Evolutionary conservation across 2,113 vertebrate species (phyloP).

Genomic region (Lontra canadensis): DNA sequence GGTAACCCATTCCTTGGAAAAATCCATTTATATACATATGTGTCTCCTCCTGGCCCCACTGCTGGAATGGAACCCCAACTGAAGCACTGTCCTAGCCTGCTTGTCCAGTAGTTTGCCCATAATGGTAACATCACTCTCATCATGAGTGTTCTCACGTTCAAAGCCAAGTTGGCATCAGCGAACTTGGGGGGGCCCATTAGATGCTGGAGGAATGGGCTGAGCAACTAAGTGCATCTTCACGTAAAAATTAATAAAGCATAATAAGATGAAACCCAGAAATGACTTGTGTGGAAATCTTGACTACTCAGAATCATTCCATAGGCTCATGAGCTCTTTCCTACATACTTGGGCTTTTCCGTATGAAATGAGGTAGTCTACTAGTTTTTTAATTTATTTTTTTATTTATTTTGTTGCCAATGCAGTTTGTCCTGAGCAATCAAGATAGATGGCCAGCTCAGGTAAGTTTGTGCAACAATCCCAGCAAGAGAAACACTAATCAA

Average conservation of each 20-base stretch:
- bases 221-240: neutral
- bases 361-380: neutral
- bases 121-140: neutral
- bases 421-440: conserved; percentile 58
- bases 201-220: neutral
- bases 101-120: neutral
- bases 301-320: fast-evolving
- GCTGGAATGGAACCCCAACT: neutral
- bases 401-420: neutral
- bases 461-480: conserved; percentile 44
- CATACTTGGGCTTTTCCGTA: neutral
- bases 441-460: conserved; percentile 64
- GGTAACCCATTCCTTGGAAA: neutral
- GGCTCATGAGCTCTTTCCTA: neutral
- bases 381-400: fast-evolving
- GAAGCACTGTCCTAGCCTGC: neutral
- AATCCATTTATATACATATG: neutral
- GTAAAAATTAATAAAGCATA: neutral
- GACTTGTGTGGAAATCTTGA: neutral
- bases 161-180: neutral
- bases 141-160: no score
- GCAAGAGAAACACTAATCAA: conserved; percentile 76
- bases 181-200: neutral
- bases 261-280: neutral
- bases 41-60: neutral